Percentiles rank a stretch among this genome's conserved stretches.
Conservation (phyloP, 23 tunicate species). For the Botrylloides violaceus region DNA sequence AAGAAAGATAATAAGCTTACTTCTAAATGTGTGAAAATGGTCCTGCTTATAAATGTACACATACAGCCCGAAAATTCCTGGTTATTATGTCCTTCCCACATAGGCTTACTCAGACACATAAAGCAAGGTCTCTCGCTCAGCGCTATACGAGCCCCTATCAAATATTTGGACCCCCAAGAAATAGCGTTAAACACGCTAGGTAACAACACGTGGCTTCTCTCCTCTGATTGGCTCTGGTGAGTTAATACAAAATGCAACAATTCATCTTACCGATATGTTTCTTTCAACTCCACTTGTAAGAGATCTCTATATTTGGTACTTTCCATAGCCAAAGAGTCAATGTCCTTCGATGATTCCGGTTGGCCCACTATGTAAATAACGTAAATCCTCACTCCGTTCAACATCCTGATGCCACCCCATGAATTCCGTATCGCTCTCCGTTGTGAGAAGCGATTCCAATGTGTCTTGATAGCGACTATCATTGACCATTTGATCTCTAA, state of each 20-base stretch:
- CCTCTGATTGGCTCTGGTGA: too few species aligned
- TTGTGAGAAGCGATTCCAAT: background rate
- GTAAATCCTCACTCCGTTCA: background rate
- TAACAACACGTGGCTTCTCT: too few species aligned
- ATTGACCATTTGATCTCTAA: background rate
- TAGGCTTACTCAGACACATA: too few species aligned
- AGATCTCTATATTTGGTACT: background rate
- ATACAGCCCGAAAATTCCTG: too few species aligned
- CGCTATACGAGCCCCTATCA: too few species aligned
- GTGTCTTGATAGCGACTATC: background rate
- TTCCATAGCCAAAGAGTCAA: background rate
- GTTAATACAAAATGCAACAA: conserved; percentile 52
- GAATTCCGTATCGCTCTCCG: background rate
- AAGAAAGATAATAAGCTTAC: too few species aligned
- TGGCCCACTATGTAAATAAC: background rate
- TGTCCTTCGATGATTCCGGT: background rate
- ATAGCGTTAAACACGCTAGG: too few species aligned
- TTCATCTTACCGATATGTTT: conserved; percentile 1
- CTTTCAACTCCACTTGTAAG: background rate
- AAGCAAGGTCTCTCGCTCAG: too few species aligned
- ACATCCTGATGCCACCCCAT: background rate
- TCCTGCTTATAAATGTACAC: too few species aligned
- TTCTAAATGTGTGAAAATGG: too few species aligned
- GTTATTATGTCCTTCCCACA: too few species aligned
- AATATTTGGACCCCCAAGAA: too few species aligned